Evolutionary conservation across 1,140 invertebrate species (phyloP).

Genomic region (Plectrocnemia conspersa): DNA sequence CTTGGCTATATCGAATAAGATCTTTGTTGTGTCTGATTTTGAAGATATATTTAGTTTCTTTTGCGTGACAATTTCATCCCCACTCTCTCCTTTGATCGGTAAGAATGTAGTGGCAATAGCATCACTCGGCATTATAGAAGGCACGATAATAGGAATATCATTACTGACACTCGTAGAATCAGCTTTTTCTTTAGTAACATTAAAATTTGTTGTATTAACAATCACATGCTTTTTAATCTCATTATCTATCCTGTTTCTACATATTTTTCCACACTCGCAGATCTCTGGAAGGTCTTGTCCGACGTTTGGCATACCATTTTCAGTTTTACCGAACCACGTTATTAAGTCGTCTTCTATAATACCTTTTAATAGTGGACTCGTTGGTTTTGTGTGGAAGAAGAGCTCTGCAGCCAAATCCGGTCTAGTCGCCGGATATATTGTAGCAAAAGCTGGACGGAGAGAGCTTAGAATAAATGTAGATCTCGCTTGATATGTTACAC

Average conservation of each 20-base stretch:
- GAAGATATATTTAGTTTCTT: conserved; percentile 9
- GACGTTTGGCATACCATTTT: conserved; percentile 44
- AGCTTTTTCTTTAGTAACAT: conserved; percentile 20
- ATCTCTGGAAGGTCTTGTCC: conserved; percentile 46
- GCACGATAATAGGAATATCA: conserved; percentile 33
- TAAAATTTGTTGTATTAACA: conserved; percentile 3
- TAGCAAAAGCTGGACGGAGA: conserved; percentile 56
- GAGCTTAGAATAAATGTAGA: conserved; percentile 56
- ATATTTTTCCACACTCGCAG: conserved; percentile 50
- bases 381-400: conserved; percentile 56
- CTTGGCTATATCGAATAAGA: conserved; percentile 24
- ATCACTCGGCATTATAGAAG: conserved; percentile 28
- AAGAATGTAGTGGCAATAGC: neutral
- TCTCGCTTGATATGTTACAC: conserved; percentile 54
- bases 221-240: conserved; percentile 15
- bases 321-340: conserved; percentile 59
- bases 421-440: conserved; percentile 55
- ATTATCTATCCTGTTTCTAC: conserved; percentile 35
- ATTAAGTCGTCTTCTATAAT: conserved; percentile 60
- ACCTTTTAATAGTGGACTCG: conserved; percentile 53
- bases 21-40: conserved; percentile 22
- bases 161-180: conserved; percentile 32
- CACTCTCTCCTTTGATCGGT: conserved; percentile 6
- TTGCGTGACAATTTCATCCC: conserved; percentile 33
- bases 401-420: conserved; percentile 57